These are phyloP conservation scores for Dinomys branickii DNA, from an alignment of 2,113 vertebrate species.

Conservation along the genomic window DNA sequence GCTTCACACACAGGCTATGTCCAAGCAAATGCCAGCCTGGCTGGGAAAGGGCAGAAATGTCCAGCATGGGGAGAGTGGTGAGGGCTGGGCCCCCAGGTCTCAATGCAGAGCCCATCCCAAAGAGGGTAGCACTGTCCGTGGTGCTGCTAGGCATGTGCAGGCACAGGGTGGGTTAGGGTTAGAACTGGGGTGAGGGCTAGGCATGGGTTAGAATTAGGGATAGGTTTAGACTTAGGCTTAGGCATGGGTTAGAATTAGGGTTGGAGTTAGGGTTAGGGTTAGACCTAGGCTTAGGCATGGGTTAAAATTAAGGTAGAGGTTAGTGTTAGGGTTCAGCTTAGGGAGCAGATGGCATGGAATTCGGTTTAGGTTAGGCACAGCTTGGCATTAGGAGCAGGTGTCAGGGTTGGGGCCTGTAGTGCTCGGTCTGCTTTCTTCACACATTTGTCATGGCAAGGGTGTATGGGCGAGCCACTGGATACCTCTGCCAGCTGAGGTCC, in stretches of 20 bases:
- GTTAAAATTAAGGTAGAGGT: neutral
- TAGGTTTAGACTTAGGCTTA: no score
- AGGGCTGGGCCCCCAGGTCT: no score
- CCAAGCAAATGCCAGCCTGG: neutral
- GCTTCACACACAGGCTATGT: neutral
- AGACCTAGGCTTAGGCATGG: no score
- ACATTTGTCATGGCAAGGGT: neutral
- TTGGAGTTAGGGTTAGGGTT: neutral
- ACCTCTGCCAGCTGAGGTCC: neutral
- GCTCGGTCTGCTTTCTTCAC: neutral
- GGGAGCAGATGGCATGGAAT: no score
- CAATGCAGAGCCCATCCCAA: neutral
- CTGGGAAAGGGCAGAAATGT: neutral
- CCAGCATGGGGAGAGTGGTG: neutral
- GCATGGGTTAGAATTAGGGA: neutral
- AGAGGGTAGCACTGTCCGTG: neutral
- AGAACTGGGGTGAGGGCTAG: no score
- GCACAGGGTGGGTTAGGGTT: neutral
- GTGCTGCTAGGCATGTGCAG: no score
- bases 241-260: no score
- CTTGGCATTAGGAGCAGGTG: no score
- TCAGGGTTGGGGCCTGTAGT: neutral
- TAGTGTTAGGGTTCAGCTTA: accelerated
- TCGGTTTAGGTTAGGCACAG: neutral
- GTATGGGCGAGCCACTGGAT: no score